These are phyloP conservation scores for Arctopsyche grandis DNA, from an alignment of 1,140 invertebrate species.

Conservation along the genomic window DNA sequence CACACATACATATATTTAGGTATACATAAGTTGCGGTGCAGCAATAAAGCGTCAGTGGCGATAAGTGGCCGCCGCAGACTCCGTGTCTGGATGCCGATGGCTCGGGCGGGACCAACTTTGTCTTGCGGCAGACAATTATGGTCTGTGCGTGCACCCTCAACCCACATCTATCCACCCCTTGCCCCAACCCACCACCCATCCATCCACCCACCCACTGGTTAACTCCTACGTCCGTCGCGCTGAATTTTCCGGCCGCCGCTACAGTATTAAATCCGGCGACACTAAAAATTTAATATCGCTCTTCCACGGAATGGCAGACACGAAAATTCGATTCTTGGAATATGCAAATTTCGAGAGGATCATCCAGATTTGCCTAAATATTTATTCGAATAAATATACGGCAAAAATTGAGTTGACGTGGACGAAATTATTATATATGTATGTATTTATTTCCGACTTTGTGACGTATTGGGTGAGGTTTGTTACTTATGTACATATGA, in stretches of 20 bases:
- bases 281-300: conserved; percentile 21
- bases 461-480: no score
- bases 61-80: conserved; percentile 23
- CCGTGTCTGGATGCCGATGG: not conserved
- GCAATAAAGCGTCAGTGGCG: conserved; percentile 20
- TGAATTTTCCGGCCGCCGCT: not conserved
- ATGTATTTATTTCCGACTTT: no score
- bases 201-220: no score
- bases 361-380: not conserved
- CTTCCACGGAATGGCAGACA: not conserved
- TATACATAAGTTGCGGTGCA: conserved; percentile 6
- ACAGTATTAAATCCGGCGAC: conserved; percentile 11
- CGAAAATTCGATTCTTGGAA: not conserved
- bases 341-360: not conserved
- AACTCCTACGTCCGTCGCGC: no score
- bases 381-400: no score
- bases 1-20: not conserved
- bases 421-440: no score
- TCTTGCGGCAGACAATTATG: not conserved
- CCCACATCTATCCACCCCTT: not conserved
- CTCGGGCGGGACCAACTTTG: conserved; percentile 31
- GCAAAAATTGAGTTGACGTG: no score
- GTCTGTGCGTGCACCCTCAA: not conserved
- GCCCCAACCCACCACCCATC: not conserved
- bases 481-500: no score